Evolutionary conservation across 2,888 invertebrate genomes (phyloP).

Genomic region (Halictus quadricinctus): DNA sequence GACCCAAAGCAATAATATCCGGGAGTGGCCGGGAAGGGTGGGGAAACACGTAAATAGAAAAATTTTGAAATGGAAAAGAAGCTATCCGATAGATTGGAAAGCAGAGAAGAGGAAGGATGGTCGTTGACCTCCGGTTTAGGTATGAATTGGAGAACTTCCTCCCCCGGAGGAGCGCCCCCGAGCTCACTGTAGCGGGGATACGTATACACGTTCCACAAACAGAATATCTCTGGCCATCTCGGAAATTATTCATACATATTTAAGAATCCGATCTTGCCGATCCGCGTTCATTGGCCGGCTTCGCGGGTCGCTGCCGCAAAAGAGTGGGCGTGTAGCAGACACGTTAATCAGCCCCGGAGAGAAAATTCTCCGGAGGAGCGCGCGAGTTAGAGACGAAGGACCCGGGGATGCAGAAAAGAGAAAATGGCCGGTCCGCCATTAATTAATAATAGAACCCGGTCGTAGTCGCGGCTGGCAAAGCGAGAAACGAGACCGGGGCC

Average conservation of each 20-base stretch:
- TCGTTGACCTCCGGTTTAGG: conserved; percentile 45
- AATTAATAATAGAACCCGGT: conserved; percentile 79
- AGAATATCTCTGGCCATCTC: conserved; percentile 4
- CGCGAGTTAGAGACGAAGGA: conserved; percentile 62
- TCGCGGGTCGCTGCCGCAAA: conserved; percentile 21
- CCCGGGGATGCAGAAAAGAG: conserved; percentile 65
- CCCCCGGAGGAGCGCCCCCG: background rate
- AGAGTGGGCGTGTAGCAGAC: conserved; percentile 53
- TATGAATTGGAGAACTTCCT: conserved; percentile 33
- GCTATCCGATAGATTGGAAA: conserved; percentile 42
- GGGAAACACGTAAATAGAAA: background rate
- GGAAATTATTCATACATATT: conserved; percentile 27
- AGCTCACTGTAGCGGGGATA: conserved; percentile 14
- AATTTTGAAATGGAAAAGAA: conserved; percentile 41
- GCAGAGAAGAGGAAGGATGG: conserved; percentile 36
- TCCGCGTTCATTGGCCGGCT: conserved; percentile 34
- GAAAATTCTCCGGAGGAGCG: conserved; percentile 39
- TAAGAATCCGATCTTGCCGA: conserved; percentile 16
- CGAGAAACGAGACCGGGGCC: conserved; percentile 50
- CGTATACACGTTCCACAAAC: conserved; percentile 19
- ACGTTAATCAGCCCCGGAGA: conserved; percentile 66
- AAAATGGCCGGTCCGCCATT: conserved; percentile 80
- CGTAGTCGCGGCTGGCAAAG: conserved; percentile 69
- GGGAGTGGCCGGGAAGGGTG: background rate
- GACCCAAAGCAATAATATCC: conserved; percentile 7